Percentiles rank a stretch among this genome's conserved stretches.
These are phyloP conservation scores for Tenebrosternarchus preto DNA, from an alignment of 2,113 vertebrate species.

Conservation along the genomic window DNA sequence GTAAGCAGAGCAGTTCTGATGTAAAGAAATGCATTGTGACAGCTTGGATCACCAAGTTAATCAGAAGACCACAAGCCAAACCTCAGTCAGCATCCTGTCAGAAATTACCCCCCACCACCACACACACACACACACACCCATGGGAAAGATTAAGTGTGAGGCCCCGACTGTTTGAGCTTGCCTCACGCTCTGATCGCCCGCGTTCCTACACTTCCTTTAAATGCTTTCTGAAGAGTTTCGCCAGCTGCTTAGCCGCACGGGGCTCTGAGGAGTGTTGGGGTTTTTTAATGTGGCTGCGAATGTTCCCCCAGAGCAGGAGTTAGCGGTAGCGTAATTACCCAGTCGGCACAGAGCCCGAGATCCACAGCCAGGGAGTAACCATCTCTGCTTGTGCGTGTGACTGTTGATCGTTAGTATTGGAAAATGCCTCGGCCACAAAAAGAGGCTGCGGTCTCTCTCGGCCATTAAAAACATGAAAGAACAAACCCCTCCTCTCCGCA, in stretches of 20 bases:
- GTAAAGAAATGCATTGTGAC: constrained; percentile 17
- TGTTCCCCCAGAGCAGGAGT: constrained; percentile 74
- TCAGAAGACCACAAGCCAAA: constrained; percentile 32
- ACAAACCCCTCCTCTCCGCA: constrained; percentile 67
- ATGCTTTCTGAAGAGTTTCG: constrained; percentile 59
- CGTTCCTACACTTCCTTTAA: constrained; percentile 58
- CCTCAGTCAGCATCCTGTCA: constrained; percentile 39
- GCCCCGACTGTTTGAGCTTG: constrained; percentile 40
- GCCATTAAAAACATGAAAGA: constrained; percentile 77
- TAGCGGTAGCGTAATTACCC: constrained; percentile 75
- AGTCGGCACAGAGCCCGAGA: constrained; percentile 64
- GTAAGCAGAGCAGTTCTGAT: no score
- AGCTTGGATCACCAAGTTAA: constrained; percentile 21
- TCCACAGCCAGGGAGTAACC: constrained; percentile 62
- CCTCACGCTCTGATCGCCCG: constrained; percentile 57
- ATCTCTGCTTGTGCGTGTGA: constrained; percentile 54
- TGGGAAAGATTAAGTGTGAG: constrained; percentile 64
- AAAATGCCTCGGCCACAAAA: constrained; percentile 73
- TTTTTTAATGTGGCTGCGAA: constrained; percentile 73
- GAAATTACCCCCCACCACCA: constrained; percentile 14
- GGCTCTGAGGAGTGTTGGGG: constrained; percentile 68
- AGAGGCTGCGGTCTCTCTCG: constrained; percentile 70
- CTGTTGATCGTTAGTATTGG: constrained; percentile 78
- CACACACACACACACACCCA: constrained; percentile 34
- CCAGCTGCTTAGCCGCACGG: constrained; percentile 65